Base-by-base conservation (phyloP, 2,888 invertebrate species). In the Acrocyrtus sp. region DNA sequence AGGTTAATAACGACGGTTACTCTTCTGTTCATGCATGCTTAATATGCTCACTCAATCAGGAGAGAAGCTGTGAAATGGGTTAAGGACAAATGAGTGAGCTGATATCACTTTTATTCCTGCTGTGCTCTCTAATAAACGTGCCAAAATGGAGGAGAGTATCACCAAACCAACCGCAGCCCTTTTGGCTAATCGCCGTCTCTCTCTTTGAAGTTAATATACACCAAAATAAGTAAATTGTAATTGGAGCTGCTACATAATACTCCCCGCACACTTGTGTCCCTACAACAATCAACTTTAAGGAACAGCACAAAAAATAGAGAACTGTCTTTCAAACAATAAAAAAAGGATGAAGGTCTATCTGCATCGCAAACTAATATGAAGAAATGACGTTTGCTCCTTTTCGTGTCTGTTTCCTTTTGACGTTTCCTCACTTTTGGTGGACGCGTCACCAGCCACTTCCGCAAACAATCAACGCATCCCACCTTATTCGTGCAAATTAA, bases 11-110 rank as follows among this genome's bases (percentile, higher is more conserved):
- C n/a, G n/a, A n/a, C n/a, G n/a, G n/a, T n/a, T n/a, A n/a, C n/a
- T n/a, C n/a, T n/a, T n/a, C n/a, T n/a, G n/a, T n/a, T n/a, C n/a
- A n/a, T n/a, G n/a, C n/a, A 58, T 51, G 51, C 48, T 53, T 68
- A 43, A 67, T 39, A 54, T 69, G 68, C 61, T 53, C 60, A 43
- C 34, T 61, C 51, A 63, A 61, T 61, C 56, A 56, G 17, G 47
- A 65, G 45, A 67, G 70, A 45, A 58, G 57, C 69, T 50, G 62
- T 39, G 47, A 70, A 70, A 62, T 70, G 70, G 70, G 70, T 70
- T 70, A 70, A 70, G 70, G 70, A 70, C 70, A 63, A 57, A 5
- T 17, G 19, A 6, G n/a, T n/a, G n/a, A 5, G 22, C 48, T 19
- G 48, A 48, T 48, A 48, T 48, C 48, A 48, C 22, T 48, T 48